phyloP scores from a whole-genome alignment of 2,797 vertebrate species.

The Typhlichthys subterraneus region DNA sequence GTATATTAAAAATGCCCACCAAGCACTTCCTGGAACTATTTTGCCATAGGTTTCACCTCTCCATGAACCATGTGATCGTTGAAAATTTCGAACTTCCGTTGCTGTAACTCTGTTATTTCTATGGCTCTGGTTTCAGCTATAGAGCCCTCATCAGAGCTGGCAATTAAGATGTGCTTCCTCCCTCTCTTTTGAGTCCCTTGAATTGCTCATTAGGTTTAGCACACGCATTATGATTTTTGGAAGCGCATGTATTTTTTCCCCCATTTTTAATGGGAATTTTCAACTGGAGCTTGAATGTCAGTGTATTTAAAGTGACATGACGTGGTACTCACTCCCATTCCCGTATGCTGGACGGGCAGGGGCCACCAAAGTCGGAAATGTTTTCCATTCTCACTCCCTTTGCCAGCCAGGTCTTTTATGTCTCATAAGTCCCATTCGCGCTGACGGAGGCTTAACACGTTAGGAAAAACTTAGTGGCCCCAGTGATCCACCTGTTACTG shows the following conservation, averaged over 20 bases:
- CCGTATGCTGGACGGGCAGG: constrained; percentile 74
- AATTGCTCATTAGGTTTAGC: too few species aligned
- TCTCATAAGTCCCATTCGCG: constrained; percentile 74
- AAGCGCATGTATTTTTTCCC: neutral
- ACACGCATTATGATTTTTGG: too few species aligned
- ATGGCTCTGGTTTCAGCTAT: too few species aligned
- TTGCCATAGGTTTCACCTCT: too few species aligned
- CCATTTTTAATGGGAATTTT: neutral
- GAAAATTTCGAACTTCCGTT: too few species aligned
- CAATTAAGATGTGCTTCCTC: too few species aligned
- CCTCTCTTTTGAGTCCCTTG: too few species aligned
- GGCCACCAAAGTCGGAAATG: constrained; percentile 77
- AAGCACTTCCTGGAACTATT: too few species aligned
- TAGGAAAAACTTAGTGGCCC: constrained; percentile 36
- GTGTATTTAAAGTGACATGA: neutral
- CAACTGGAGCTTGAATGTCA: neutral
- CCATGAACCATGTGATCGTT: too few species aligned
- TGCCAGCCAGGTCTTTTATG: constrained; percentile 74
- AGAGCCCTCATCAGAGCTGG: too few species aligned
- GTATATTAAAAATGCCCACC: too few species aligned
- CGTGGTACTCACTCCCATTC: constrained; percentile 83
- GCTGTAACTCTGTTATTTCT: too few species aligned
- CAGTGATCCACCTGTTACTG: constrained; percentile 37
- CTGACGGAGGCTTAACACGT: constrained; percentile 48
- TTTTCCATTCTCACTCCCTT: constrained; percentile 84